Base-by-base conservation (phyloP, 2,888 invertebrate species). In the Buathra laborator region DNA sequence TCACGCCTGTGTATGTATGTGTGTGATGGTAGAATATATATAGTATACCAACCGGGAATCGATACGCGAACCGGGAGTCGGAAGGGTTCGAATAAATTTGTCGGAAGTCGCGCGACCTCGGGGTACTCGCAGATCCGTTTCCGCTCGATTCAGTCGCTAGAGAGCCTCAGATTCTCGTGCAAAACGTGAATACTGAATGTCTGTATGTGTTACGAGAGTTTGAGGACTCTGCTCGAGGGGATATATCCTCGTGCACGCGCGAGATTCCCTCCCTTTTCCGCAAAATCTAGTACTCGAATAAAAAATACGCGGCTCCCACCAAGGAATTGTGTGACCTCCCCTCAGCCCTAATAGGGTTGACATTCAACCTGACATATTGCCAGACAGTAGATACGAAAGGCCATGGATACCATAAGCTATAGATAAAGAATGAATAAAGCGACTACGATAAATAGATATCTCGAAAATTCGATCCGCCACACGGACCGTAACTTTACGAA, bases 51-150 rank as follows among this genome's bases (percentile, higher is more conserved):
- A 85, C 76, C 86, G 81, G 87, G 87, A 90, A 93, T 92, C 93
- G 92, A 93, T 93, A 92, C 85, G 86, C 71, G 37, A 81, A 87
- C 80, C 79, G 80, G 84, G 84, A 79, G 83, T 83, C 76, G 83
- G 86, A 81, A 87, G 83, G 88, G 89, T 86, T 88, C 90, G 91
- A 91, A 91, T 90, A 91, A 92, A 93, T 93, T 92, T 91, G 91
- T 91, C 92, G 90, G 89, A 90, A 91, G 90, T 90, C 89, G 88
- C 87, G 85, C 87, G 71, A 85, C 85, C 79, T 75, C 85, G 75
- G 80, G 79, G 70, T 81, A 48, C 87, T 77, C 85, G 75, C 81
- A 56, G 78, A 86, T 87, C 85, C 86, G 86, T 86, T 89, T 89
- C 88, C 88, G 84, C 83, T 86, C 87, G 86, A 87, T 88, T 88